Conservation (phyloP, 2,113 vertebrate genomes). For the Epinephelus fuscoguttatus region DNA sequence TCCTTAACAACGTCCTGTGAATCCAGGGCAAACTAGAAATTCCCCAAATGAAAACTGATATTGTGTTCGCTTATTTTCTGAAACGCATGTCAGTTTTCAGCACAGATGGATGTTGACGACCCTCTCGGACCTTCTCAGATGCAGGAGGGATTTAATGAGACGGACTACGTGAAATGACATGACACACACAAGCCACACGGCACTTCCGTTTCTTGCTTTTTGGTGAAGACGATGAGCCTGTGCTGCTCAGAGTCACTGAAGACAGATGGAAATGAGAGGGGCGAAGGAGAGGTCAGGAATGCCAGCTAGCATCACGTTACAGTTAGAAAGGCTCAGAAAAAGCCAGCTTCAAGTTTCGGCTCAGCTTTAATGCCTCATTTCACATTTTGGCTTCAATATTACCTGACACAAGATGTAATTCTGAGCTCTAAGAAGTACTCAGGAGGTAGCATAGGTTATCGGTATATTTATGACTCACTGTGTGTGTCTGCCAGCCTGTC, state of each 20-base stretch:
- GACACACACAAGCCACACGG: neutral
- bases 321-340: constrained; percentile 19
- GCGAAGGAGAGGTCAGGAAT: constrained; percentile 50
- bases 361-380: constrained; percentile 24
- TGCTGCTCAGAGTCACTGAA: constrained; percentile 26
- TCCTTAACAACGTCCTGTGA: neutral
- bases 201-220: neutral
- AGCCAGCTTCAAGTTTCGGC: constrained; percentile 42
- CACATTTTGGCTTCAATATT: constrained; percentile 21
- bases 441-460: neutral
- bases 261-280: constrained; percentile 31
- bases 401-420: constrained; percentile 35
- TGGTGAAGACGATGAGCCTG: constrained; percentile 4
- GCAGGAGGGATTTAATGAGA: constrained; percentile 29
- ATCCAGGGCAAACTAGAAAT: neutral
- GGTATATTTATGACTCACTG: neutral
- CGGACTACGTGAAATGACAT: neutral
- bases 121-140: neutral
- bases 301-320: constrained; percentile 44
- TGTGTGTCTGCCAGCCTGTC: neutral
- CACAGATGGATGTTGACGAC: constrained; percentile 13
- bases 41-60: constrained; percentile 31
- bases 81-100: constrained; percentile 29
- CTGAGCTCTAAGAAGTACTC: constrained; percentile 9
- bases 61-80: neutral